Evolutionary conservation across 2,797 vertebrate genomes (phyloP).

Genomic region (Carduelis carduelis): DNA sequence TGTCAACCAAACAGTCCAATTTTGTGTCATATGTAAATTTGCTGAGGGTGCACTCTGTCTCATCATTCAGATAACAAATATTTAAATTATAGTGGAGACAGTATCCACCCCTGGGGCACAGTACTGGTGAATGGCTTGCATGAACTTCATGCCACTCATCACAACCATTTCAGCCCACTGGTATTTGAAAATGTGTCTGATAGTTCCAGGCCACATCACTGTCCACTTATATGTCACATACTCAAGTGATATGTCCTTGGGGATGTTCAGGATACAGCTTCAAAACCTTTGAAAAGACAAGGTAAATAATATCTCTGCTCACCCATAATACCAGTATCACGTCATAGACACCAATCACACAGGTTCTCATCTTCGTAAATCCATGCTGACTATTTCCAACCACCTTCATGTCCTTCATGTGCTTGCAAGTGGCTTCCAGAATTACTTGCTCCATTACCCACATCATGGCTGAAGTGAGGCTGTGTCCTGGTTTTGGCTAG

Average conservation of each 20-base stretch:
- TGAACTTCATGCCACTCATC: background rate
- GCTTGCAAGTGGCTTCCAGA: background rate
- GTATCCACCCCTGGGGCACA: background rate
- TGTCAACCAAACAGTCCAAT: background rate
- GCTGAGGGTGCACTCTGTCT: background rate
- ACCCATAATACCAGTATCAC: background rate
- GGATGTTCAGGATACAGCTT: background rate
- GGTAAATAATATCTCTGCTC: background rate
- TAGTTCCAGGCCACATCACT: background rate
- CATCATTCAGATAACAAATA: background rate
- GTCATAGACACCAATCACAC: background rate
- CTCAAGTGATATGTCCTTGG: background rate
- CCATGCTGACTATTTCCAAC: background rate
- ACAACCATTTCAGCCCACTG: background rate
- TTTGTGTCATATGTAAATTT: background rate
- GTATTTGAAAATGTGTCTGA: background rate
- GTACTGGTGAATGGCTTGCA: background rate
- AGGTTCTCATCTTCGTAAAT: background rate
- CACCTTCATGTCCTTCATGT: background rate
- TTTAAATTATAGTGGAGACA: background rate
- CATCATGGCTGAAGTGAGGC: background rate
- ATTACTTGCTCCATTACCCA: background rate
- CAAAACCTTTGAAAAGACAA: background rate
- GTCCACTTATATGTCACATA: background rate
- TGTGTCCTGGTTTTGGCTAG: background rate